A percentile compares a stretch with the other conserved stretches of the same genome.
Conservation (phyloP, 2,888 invertebrate species). For the Perizoma affinitatum region DNA sequence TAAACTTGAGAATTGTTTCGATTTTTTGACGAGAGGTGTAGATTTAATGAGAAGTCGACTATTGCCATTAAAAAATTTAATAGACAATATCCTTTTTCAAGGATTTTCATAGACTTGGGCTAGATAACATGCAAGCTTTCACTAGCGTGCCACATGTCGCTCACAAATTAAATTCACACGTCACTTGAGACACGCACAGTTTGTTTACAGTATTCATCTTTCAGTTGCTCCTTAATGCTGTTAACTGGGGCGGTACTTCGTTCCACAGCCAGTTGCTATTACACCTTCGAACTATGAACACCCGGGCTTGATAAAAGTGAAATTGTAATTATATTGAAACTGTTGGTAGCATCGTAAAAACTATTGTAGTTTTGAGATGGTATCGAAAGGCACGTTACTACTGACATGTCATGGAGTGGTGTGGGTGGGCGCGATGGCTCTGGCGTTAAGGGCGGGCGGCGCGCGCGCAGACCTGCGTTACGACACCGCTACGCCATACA, state of each 20-base stretch:
- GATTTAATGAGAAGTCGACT: too few relatives aligned
- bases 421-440: conserved; percentile 56
- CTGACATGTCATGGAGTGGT: conserved; percentile 65
- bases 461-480: conserved; percentile 62
- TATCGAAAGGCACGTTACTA: conserved; percentile 55
- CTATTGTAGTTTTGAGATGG: conserved; percentile 47
- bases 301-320: conserved; percentile 32
- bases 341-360: conserved; percentile 1
- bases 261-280: conserved; percentile 62
- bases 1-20: too few relatives aligned
- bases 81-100: background rate
- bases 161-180: conserved; percentile 74
- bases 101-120: background rate
- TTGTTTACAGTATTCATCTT: conserved; percentile 74
- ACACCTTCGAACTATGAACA: conserved; percentile 57
- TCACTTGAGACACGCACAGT: conserved; percentile 58
- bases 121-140: conserved; percentile 44
- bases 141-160: conserved; percentile 50
- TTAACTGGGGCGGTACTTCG: conserved; percentile 65
- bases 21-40: too few relatives aligned
- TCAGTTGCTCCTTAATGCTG: conserved; percentile 62
- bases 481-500: conserved; percentile 74
- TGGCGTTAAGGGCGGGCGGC: conserved; percentile 69
- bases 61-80: too few relatives aligned
- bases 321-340: conserved; percentile 6